Evolutionary conservation across 2,113 vertebrate species (phyloP), one percentile per base, ranked within the genome.

Genomic region (Pleuronectes platessa): DNA sequence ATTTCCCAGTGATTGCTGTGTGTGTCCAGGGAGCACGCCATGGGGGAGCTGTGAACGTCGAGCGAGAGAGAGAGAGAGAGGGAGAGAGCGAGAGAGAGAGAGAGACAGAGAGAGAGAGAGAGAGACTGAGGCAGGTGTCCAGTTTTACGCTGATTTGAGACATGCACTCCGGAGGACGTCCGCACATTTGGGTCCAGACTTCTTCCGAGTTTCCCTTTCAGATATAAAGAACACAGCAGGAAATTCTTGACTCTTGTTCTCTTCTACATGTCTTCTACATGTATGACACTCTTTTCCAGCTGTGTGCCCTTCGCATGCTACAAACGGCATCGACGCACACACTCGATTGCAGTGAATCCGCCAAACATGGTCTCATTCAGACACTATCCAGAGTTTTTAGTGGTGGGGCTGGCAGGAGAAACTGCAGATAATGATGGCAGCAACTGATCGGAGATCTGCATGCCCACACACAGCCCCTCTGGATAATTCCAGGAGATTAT

Each of bases 111-210:
- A 27, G 26, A 27, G 26, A 27, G 26, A 27, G 31, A 31, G 31
- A 31, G 31, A 55, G 47, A 76, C 76, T 10, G 65, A 55, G 42
- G 23, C 75, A 79, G 67, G 83, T 78, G 78, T 82, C 53, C 31
- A 0, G n/a, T n/a, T n/a, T n/a, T 17, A 1, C 21, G 20, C 51
- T 17, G 51, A 21, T 18, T 20, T 54, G 13, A 54, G 20, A 54
- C 20, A 54, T 54, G 4, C 2, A 11, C 51, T 21, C 20, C 18
- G 51, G 17, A 51, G 47, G 18, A 51, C 18, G 47, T 17, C 18
- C 5, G 6, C 14, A 18, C 47, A 51, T 18, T 51, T 5, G 17
- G 18, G 45, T 47, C 13, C 0, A 14, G 47, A 51, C 47, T 42
- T 42, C 12, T 11, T 42, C 12, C 2, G 12, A 42, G 40, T 42